phyloP scores from a whole-genome alignment of 2,797 vertebrate genomes.

The Eleutherodactylus coqui region DNA sequence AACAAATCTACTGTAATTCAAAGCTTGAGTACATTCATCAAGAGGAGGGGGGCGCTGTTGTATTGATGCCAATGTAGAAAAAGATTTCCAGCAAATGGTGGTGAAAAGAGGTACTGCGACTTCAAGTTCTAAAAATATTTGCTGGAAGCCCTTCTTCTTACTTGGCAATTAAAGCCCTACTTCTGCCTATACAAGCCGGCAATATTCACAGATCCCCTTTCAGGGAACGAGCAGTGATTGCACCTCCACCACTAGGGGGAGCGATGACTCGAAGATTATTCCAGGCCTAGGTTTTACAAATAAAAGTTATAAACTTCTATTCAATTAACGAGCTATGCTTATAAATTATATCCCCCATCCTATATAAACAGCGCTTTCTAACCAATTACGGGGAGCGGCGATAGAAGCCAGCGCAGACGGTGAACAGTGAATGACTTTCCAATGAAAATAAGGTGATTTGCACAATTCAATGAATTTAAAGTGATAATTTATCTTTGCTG shows the following conservation, averaged over 20 bases:
- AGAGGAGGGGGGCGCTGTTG: not conserved
- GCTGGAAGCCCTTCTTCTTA: not conserved
- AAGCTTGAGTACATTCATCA: not conserved
- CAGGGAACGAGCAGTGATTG: not conserved
- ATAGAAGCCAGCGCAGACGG: no score
- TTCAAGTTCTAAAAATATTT: not conserved
- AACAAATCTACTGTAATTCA: no score
- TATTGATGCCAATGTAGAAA: not conserved
- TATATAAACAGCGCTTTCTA: not conserved
- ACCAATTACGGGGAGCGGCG: not conserved
- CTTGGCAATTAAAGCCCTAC: no score
- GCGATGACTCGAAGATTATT: no score
- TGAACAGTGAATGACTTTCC: not conserved
- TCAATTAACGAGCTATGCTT: not conserved
- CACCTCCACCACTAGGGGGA: not conserved
- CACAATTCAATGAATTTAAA: conserved; percentile 27
- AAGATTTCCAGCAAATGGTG: not conserved
- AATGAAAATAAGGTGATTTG: conserved; percentile 10
- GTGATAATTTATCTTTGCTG: conserved; percentile 19
- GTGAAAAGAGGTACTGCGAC: not conserved
- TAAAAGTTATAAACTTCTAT: not conserved
- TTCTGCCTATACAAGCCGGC: no score
- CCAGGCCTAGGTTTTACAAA: no score
- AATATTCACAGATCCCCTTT: not conserved
- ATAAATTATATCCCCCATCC: not conserved